phyloP scores from a whole-genome alignment of 2,797 vertebrate species.

The Myotis pilosus region DNA sequence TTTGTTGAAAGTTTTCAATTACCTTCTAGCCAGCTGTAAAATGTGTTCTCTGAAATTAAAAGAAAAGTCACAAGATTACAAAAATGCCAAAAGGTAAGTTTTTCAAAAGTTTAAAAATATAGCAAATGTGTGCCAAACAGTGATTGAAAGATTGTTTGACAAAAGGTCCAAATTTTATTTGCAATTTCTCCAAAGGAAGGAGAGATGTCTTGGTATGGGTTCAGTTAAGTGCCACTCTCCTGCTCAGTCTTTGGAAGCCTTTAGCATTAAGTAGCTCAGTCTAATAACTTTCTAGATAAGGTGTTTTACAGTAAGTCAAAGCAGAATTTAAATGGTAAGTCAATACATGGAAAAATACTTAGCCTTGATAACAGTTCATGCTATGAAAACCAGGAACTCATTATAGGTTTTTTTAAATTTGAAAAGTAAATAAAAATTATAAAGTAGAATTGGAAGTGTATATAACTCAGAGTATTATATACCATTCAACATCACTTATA shows the following conservation, averaged over 20 bases:
- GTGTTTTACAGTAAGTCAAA: neutral
- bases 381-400: slow-evolving; percentile 12
- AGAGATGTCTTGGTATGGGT: neutral
- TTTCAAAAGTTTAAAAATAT: slow-evolving; percentile 31
- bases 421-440: slow-evolving; percentile 15
- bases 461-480: neutral
- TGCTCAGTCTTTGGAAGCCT: neutral
- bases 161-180: neutral
- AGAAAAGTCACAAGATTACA: slow-evolving; percentile 52
- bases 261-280: neutral
- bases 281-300: neutral
- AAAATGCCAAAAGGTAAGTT: slow-evolving; percentile 28
- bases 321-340: slow-evolving; percentile 26
- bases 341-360: slow-evolving; percentile 2
- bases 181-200: slow-evolving; percentile 18
- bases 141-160: neutral
- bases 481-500: neutral
- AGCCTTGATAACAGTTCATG: neutral
- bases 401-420: neutral
- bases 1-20: slow-evolving; percentile 70
- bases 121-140: neutral
- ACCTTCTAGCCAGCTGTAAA: slow-evolving; percentile 96
- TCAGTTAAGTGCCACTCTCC: neutral
- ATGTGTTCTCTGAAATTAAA: slow-evolving; percentile 85
- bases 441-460: neutral